Conservation (phyloP, 2,888 invertebrate genomes). For the Phanerotoma sp. region DNA sequence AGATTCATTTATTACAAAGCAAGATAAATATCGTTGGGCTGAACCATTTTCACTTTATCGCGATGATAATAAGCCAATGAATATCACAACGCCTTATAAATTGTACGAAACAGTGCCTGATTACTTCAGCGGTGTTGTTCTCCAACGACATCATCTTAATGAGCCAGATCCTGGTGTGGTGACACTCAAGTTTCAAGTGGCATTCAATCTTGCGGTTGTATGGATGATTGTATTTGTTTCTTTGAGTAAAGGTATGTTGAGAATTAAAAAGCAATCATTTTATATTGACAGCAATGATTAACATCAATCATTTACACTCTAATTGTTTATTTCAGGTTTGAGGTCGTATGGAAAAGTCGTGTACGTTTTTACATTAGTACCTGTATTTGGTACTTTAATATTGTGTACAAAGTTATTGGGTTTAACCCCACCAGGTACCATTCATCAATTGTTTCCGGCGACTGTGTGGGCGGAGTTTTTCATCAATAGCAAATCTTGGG, state of each 20-base stretch:
- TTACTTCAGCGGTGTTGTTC: conserved; percentile 82
- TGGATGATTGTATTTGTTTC: conserved; percentile 90
- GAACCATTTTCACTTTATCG: conserved; percentile 71
- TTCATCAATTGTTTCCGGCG: conserved; percentile 73
- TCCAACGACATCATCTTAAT: conserved; percentile 64
- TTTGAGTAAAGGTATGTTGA: conserved; percentile 71
- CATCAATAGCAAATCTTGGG: conserved; percentile 82
- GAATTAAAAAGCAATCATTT: neutral
- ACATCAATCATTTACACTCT: neutral
- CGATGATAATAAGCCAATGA: conserved; percentile 60
- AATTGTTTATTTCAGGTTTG: conserved; percentile 58
- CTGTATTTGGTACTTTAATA: conserved; percentile 73
- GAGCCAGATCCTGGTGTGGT: conserved; percentile 60
- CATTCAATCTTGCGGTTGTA: conserved; percentile 85
- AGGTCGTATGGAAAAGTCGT: conserved; percentile 83
- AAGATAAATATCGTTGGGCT: conserved; percentile 80
- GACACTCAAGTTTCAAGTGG: conserved; percentile 79
- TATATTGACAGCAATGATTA: neutral
- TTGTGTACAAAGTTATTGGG: conserved; percentile 74
- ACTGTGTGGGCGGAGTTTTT: conserved; percentile 86
- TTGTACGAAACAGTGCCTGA: conserved; percentile 78
- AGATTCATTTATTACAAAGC: conserved; percentile 81
- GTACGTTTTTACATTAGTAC: conserved; percentile 75
- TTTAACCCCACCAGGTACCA: conserved; percentile 68
- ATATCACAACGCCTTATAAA: conserved; percentile 58